Percentiles rank a stretch among this genome's conserved stretches.
Conservation (phyloP, 2,113 vertebrate species). For the Taurulus bubalis region DNA sequence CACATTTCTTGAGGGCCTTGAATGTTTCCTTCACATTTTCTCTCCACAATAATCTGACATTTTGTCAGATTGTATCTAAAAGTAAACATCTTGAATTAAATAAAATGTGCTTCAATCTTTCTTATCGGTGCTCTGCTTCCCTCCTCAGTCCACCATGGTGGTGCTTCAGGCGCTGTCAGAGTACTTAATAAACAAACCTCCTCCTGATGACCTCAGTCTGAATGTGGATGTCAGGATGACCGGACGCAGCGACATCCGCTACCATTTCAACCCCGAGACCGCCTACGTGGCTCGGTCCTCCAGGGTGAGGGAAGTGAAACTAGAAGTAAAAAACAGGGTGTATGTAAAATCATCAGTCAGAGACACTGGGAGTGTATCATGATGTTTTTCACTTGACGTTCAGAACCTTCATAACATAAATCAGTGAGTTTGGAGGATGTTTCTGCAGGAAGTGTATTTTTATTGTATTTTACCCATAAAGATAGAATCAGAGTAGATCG, state of each 20-base stretch:
- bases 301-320: slow-evolving; percentile 58
- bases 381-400: neutral
- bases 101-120: neutral
- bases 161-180: slow-evolving; percentile 83
- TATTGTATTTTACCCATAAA: neutral
- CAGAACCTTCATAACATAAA: neutral
- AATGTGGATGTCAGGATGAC: slow-evolving; percentile 70
- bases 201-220: slow-evolving; percentile 58
- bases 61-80: neutral
- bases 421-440: too few relatives aligned
- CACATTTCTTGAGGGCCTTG: neutral
- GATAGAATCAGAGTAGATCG: neutral
- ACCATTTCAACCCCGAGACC: slow-evolving; percentile 69
- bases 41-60: neutral
- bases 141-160: slow-evolving; percentile 81
- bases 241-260: slow-evolving; percentile 68
- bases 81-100: neutral
- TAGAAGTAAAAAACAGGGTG: neutral
- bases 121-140: neutral
- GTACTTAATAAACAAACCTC: slow-evolving; percentile 72
- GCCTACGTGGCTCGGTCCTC: slow-evolving; percentile 73
- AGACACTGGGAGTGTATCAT: neutral
- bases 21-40: neutral
- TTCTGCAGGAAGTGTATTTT: too few relatives aligned
- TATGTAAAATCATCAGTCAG: neutral